Evolutionary conservation across 2,888 invertebrate genomes (phyloP), one percentile per base, ranked within the genome.

Genomic region (Parnassius mnemosyne): DNA sequence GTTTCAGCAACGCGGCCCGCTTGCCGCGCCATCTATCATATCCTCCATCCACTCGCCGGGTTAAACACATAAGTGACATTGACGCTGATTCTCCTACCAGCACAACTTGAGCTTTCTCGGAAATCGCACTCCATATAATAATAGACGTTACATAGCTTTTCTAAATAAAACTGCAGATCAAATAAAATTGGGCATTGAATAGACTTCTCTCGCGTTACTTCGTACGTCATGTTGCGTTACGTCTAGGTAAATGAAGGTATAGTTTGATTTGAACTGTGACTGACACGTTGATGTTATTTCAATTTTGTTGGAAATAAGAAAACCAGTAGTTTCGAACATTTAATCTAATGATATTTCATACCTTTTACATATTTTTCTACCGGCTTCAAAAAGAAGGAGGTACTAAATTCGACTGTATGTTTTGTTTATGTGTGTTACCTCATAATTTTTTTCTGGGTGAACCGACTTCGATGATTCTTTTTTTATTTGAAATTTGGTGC

Each of bases 41-140:
- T 89, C 87, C 88, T 89, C 87, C 87, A 88, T 87, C 89, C 88
- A 86, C 85, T 89, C 90, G 87, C 80, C 90, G 89, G 89, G 89
- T 89, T 89, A 89, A 89, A 84, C 89, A 89, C 87, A 87, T 91
- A 91, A 90, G 90, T 91, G 90, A 91, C 90, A 91, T 87, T 90
- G 90, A 91, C 88, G 84, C 87, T 80, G 74, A 78, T 72, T 70
- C 78, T 75, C 72, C 76, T 83, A 75, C 87, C 87, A 85, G 68
- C 68, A 20, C 63, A 68, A 69, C 73, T 71, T 74, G 87, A 82
- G 52, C 85, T 74, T 64, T 73, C 65, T 59, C 66, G 70, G 71
- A 71, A 64, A 64, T 61, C 50, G 61, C 53, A 60, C 59, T 60
- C 61, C 52, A 64, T 55, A 53, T 61, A 67, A 65, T 67, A 65